phyloP scores from a whole-genome alignment of 64 coral and sea anemone species.

The Stichodactyla helianthus region DNA sequence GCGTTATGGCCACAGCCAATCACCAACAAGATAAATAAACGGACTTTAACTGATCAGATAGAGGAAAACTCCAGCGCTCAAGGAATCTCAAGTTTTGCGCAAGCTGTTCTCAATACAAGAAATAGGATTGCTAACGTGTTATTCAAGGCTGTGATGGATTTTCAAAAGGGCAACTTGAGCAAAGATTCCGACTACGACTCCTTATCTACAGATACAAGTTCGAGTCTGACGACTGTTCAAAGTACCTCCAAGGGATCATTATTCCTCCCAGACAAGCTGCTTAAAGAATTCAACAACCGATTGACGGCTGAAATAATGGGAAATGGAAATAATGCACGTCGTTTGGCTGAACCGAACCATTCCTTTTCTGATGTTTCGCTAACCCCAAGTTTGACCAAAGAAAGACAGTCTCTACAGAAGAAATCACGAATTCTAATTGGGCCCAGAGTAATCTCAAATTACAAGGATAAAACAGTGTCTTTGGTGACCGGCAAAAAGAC shows the following conservation, averaged over 20 bases:
- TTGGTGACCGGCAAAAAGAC: not conserved
- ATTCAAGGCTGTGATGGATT: not conserved
- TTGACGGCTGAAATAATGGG: conserved; percentile 3
- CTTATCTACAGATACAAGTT: not conserved
- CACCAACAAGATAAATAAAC: not conserved
- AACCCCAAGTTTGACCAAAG: not conserved
- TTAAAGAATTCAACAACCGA: conserved; percentile 11
- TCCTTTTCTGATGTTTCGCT: not conserved
- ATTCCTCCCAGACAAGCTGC: conserved; percentile 14
- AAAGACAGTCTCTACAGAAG: not conserved
- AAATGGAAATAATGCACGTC: not conserved
- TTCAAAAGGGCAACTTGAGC: not conserved
- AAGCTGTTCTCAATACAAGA: conserved; percentile 20
- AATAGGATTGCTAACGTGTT: conserved; percentile 19
- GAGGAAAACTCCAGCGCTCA: not conserved
- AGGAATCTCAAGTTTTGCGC: not conserved
- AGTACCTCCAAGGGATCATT: not conserved
- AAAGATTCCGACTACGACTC: not conserved
- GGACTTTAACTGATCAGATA: not conserved
- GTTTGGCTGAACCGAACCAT: not conserved
- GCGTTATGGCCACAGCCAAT: not conserved
- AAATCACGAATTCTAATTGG: not conserved
- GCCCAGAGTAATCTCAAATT: not conserved
- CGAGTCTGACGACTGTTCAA: not conserved
- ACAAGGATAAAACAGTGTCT: not conserved